phyloP scores from a whole-genome alignment of 2,888 invertebrate genomes.

The Ennomos quercinarius region DNA sequence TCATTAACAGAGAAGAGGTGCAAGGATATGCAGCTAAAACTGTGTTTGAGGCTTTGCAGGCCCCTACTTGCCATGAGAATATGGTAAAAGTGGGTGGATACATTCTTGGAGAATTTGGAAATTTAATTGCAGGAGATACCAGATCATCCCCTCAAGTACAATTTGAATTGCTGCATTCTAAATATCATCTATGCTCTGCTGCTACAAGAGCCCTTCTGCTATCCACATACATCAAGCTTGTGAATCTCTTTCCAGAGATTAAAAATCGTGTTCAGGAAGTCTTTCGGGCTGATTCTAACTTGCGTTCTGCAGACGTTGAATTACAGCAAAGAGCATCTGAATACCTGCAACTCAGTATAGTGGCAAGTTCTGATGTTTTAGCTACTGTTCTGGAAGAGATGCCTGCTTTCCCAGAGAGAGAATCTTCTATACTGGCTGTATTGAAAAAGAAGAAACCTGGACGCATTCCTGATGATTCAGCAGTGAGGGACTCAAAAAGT shows the following conservation, averaged over 20 bases:
- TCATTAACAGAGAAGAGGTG: constrained; percentile 99
- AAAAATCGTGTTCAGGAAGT: constrained; percentile 98
- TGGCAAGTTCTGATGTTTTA: constrained; percentile 98
- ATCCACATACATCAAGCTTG: constrained; percentile 99
- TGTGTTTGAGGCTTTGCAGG: constrained; percentile 99
- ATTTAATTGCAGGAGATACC: constrained; percentile 99
- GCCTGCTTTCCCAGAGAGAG: constrained; percentile 99
- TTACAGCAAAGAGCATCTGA: constrained; percentile 99
- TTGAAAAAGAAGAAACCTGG: constrained; percentile 99
- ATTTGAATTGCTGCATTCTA: constrained; percentile 99
- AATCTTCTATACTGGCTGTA: constrained; percentile 98
- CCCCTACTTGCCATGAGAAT: constrained; percentile 99
- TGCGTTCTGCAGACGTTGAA: constrained; percentile 99
- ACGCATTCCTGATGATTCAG: constrained; percentile 92
- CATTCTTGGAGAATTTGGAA: constrained; percentile 99
- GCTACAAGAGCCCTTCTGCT: constrained; percentile 98
- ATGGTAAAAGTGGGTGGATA: constrained; percentile 99
- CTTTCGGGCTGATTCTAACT: constrained; percentile 96
- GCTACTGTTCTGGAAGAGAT: constrained; percentile 99
- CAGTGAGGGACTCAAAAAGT: constrained; percentile 92
- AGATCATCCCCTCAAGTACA: constrained; percentile 98
- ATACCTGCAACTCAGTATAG: constrained; percentile 97
- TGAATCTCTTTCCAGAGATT: constrained; percentile 99
- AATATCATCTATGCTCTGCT: constrained; percentile 99
- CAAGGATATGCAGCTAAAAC: constrained; percentile 99